Evolutionary conservation across 2,113 vertebrate species (phyloP), one percentile per base, ranked within the genome.

Genomic region (Psophia crepitans): DNA sequence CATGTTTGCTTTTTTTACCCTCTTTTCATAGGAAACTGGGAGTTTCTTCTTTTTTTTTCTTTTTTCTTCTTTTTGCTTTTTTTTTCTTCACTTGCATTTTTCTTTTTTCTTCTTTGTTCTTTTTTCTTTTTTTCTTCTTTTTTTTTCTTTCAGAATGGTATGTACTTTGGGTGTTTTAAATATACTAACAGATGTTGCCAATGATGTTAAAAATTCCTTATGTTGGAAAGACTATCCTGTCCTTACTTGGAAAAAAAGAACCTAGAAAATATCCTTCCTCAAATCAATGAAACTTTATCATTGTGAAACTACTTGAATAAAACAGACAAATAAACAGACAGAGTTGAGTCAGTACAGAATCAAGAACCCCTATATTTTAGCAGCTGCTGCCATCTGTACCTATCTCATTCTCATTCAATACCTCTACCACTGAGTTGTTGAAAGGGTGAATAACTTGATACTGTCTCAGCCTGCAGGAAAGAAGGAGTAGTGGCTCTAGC

Each of bases 311-410:
- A 43, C 14, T 79, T 91, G 48, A 76, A 74, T 68, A 84, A 94
- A 88, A 49, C 11, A 58, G 35, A 66, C 27, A 76, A 57, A 87
- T 32, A 83, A 80, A 87, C 92, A 92, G 20, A 69, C 11, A 66
- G 39, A 83, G n/a, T n/a, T 68, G 41, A 91, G 35, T 41, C 46
- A 78, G 20, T 43, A 69, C 14, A 78, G 90, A 87, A 81, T 73
- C 64, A 60, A 48, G 24, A 9, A 0, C 16, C 63, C 9, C 7
- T 43, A 46, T 64, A 87, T 92, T 94, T 95, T 95, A 97, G 93
- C 97, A 98, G 97, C 96, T 97, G 97, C 89, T 96, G 24, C 96
- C 97, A 97, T 95, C 97, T 98, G 97, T 84, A 97, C 39, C 81
- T 81, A 61, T 75, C 84, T 97, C 93, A 97, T 96, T 97, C 96